A percentile compares a stretch with the other conserved stretches of the same genome.
Evolutionary conservation across 2,113 vertebrate species (phyloP).

Genomic region (Thalassarche chlororhynchos): DNA sequence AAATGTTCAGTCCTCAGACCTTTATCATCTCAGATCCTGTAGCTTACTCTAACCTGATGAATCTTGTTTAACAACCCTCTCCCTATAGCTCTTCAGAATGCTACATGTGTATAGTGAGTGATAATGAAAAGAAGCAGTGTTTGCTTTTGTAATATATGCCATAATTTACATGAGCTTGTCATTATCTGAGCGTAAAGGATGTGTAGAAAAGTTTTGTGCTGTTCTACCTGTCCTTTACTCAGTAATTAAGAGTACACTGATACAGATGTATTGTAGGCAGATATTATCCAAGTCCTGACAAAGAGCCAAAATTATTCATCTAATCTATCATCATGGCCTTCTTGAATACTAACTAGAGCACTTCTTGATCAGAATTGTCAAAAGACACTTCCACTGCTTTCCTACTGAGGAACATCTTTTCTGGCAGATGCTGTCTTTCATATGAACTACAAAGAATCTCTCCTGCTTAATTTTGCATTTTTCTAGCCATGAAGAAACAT

Average conservation of each 20-base stretch:
- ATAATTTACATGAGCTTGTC: neutral
- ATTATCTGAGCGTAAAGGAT: neutral
- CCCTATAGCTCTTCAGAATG: neutral
- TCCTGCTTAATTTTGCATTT: conserved; percentile 3
- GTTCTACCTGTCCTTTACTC: conserved; percentile 24
- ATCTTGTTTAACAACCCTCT: neutral
- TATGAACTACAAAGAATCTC: neutral
- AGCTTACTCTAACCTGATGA: neutral
- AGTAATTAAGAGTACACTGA: conserved; percentile 52
- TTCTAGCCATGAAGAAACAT: conserved; percentile 3
- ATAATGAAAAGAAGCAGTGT: neutral
- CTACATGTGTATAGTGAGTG: neutral
- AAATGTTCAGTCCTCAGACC: neutral
- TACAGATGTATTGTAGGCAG: conserved; percentile 58
- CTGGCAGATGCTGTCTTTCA: conserved; percentile 47
- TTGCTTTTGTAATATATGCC: neutral
- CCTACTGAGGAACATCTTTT: conserved; percentile 11
- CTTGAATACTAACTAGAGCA: conserved; percentile 63
- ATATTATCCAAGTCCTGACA: conserved; percentile 58
- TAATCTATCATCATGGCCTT: conserved; percentile 56
- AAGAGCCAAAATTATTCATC: conserved; percentile 69
- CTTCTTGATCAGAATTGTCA: conserved; percentile 71
- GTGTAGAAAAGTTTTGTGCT: neutral
- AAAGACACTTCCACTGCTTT: conserved; percentile 56
- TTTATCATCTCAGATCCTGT: neutral